phyloP scores from a whole-genome alignment of 2,888 invertebrate genomes.

The Cosmorhoe ocellata region DNA sequence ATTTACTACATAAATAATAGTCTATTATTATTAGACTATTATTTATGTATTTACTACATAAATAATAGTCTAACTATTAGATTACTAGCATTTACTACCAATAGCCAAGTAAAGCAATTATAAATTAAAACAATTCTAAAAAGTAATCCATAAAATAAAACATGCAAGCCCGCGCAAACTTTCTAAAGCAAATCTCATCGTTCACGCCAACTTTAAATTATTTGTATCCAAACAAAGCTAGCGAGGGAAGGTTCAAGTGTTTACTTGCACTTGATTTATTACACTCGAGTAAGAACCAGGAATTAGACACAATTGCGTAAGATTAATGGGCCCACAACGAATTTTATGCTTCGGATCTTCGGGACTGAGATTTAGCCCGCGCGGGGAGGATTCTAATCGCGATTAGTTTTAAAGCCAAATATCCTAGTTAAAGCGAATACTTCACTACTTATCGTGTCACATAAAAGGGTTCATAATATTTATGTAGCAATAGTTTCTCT shows the following conservation, averaged over 20 bases:
- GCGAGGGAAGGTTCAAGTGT: constrained; percentile 31
- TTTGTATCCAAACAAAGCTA: constrained; percentile 31
- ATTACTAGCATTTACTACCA: too few relatives aligned
- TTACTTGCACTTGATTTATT: constrained; percentile 65
- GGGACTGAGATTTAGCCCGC: constrained; percentile 44
- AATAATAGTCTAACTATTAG: too few relatives aligned
- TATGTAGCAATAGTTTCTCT: too few relatives aligned
- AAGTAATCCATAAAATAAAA: neutral
- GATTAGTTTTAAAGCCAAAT: constrained; percentile 1
- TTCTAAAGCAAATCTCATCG: constrained; percentile 25
- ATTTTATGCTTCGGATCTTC: constrained; percentile 57
- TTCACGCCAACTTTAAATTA: constrained; percentile 33
- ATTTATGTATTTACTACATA: too few relatives aligned
- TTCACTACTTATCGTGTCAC: too few relatives aligned
- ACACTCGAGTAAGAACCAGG: constrained; percentile 58
- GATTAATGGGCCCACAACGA: constrained; percentile 66
- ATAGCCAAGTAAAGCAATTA: too few relatives aligned
- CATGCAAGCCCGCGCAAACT: constrained; percentile 16
- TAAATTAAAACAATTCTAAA: too few relatives aligned
- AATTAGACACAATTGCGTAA: constrained; percentile 71
- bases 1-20: too few relatives aligned
- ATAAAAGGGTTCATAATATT: too few relatives aligned
- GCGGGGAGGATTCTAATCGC: neutral
- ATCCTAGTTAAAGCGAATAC: neutral
- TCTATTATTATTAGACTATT: too few relatives aligned